A percentile compares a stretch with the other conserved stretches of the same genome.
Evolutionary conservation across 1,140 invertebrate species (phyloP).

Genomic region (Acyrthosiphon pisum): DNA sequence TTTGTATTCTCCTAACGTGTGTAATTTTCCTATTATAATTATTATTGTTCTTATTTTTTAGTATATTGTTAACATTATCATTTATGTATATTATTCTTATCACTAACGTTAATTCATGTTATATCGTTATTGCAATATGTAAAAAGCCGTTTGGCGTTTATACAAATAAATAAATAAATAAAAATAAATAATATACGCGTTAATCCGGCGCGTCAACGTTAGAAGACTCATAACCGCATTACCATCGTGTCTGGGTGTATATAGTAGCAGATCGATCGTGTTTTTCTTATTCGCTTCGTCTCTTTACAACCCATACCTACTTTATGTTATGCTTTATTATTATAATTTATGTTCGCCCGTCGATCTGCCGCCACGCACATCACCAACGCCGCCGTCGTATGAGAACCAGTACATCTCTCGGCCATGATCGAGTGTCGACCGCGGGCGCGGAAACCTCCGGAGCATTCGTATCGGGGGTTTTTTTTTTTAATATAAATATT

Average conservation of each 20-base stretch:
- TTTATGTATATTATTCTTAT: too few relatives aligned
- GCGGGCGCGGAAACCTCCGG: background rate
- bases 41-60: too few relatives aligned
- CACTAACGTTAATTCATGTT: too few relatives aligned
- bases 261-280: background rate
- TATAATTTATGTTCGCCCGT: background rate
- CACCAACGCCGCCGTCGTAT: background rate
- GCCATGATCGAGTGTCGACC: too few relatives aligned
- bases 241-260: background rate
- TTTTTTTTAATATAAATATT: conserved; percentile 8
- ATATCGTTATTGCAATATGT: too few relatives aligned
- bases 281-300: background rate
- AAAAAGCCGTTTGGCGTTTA: too few relatives aligned
- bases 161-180: too few relatives aligned
- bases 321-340: background rate
- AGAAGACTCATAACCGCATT: background rate
- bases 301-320: background rate
- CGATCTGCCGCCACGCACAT: background rate
- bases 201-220: background rate
- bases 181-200: too few relatives aligned
- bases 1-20: too few relatives aligned
- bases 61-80: too few relatives aligned
- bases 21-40: too few relatives aligned
- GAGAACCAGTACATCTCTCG: background rate
- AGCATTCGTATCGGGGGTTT: background rate